Evolutionary conservation across 2,113 vertebrate species (phyloP).

Genomic region (Haliaeetus leucogaster): DNA sequence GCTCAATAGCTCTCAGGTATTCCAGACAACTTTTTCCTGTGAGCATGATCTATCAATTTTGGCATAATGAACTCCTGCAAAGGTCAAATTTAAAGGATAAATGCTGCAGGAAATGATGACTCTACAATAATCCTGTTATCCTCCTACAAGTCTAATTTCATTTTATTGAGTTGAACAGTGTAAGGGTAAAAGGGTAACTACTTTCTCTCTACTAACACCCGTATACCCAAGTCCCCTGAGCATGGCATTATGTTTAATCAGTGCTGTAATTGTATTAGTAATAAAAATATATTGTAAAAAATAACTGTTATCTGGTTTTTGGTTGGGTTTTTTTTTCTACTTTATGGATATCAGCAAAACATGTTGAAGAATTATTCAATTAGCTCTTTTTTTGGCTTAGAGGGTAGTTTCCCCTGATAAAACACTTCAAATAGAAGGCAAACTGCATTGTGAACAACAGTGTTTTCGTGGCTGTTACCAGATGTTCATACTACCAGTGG

Average conservation of each 20-base stretch:
- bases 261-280: conserved; percentile 11
- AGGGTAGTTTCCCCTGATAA: neutral
- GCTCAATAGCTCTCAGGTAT: neutral
- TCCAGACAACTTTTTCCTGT: neutral
- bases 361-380: neutral
- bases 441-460: neutral
- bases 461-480: neutral
- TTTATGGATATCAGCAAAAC: neutral
- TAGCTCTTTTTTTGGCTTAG: neutral
- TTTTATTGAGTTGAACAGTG: conserved; percentile 62
- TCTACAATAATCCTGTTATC: conserved; percentile 63
- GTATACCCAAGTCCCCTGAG: neutral
- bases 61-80: conserved; percentile 62
- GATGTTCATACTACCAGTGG: neutral
- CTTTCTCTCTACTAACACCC: neutral
- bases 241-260: neutral
- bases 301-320: neutral
- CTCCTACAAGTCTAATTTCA: conserved; percentile 63
- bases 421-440: neutral
- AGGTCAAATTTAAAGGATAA: conserved; percentile 63
- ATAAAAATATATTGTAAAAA: conserved; percentile 7
- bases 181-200: conserved; percentile 61
- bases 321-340: neutral
- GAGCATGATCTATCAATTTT: conserved; percentile 51
- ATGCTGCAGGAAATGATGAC: conserved; percentile 58